Percentiles rank a stretch among this genome's conserved stretches.
These are phyloP conservation scores for Jordanella pulchra DNA, from an alignment of 2,797 vertebrate species.

Conservation along the genomic window DNA sequence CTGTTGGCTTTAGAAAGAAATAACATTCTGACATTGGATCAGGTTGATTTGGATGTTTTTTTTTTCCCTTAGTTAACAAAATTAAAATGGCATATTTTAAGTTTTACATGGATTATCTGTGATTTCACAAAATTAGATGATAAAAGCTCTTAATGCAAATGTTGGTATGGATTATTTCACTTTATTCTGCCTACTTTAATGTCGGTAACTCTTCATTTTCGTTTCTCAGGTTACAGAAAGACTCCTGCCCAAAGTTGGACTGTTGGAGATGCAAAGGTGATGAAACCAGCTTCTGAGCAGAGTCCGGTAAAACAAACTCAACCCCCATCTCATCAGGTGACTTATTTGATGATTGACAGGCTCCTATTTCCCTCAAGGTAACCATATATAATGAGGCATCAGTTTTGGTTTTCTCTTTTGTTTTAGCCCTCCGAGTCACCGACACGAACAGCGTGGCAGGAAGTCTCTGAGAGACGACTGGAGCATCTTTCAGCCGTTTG, in stretches of 20 bases:
- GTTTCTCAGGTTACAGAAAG: slow-evolving; percentile 81
- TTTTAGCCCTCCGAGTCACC: slow-evolving; percentile 59
- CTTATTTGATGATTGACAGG: not conserved
- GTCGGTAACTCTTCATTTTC: not conserved
- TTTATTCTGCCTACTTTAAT: not conserved
- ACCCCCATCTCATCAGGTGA: slow-evolving; percentile 80
- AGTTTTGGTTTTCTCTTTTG: slow-evolving; percentile 2
- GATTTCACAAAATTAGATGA: not conserved
- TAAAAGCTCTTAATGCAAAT: not conserved
- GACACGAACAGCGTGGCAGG: slow-evolving; percentile 65
- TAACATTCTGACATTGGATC: no score
- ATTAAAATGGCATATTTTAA: not conserved
- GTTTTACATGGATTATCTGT: not conserved
- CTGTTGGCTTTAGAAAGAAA: no score
- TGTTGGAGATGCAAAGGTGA: slow-evolving; percentile 71
- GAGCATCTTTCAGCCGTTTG: slow-evolving; percentile 86
- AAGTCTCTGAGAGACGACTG: slow-evolving; percentile 79
- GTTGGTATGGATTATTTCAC: not conserved
- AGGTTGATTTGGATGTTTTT: no score
- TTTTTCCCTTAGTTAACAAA: no score
- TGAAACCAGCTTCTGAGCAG: slow-evolving; percentile 51
- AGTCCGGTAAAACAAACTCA: slow-evolving; percentile 66
- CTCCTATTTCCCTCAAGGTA: not conserved
- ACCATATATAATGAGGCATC: not conserved
- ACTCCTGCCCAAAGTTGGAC: slow-evolving; percentile 83